Conservation (phyloP, 2,888 invertebrate genomes). For the Eubasilissa splendida region DNA sequence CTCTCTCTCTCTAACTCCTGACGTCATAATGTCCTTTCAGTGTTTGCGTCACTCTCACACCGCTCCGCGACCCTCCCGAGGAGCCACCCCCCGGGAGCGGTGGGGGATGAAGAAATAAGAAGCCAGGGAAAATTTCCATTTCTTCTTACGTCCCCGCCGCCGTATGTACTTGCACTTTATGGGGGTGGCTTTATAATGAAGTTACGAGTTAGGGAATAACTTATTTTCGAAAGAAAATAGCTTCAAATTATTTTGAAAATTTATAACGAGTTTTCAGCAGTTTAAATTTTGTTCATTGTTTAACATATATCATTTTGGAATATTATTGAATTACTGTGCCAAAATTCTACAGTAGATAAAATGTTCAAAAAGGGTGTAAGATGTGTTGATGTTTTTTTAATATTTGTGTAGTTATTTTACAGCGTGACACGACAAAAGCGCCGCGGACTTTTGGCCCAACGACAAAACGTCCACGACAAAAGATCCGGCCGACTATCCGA, state of each 20-base stretch:
- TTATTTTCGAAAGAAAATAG: slow-evolving; percentile 37
- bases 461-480: too few species aligned
- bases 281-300: too few species aligned
- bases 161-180: slow-evolving; percentile 22
- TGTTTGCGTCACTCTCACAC: slow-evolving; percentile 38
- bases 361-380: too few species aligned
- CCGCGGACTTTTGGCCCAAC: too few species aligned
- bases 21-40: slow-evolving; percentile 35
- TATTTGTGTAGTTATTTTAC: too few species aligned
- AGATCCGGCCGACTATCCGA: too few species aligned
- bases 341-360: too few species aligned
- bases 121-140: slow-evolving; percentile 32
- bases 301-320: too few species aligned
- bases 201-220: slow-evolving; percentile 32
- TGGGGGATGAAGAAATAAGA: slow-evolving; percentile 18
- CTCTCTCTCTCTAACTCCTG: slow-evolving; percentile 16
- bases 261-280: slow-evolving; percentile 28
- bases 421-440: too few species aligned
- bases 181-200: slow-evolving; percentile 28
- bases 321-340: too few species aligned
- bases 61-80: neutral
- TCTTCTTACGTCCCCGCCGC: slow-evolving; percentile 17
- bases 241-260: slow-evolving; percentile 28
- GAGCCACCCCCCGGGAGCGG: neutral
- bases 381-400: too few species aligned